Evolutionary conservation across 2,113 vertebrate species (phyloP), one percentile per base, ranked within the genome.

Genomic region (Poeciliopsis retropinna): DNA sequence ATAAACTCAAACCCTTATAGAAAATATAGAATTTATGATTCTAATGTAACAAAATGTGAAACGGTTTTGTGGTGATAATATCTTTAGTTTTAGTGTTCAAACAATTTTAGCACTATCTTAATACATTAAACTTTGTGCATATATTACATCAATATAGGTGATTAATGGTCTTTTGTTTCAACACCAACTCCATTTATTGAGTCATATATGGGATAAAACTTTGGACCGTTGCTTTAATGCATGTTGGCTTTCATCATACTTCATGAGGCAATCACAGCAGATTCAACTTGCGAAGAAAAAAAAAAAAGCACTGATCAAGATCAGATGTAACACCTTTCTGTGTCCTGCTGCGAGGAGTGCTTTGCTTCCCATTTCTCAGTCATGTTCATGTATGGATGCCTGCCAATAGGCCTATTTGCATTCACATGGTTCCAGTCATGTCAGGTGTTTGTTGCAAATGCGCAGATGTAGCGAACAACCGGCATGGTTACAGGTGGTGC

Each of bases 181-280:
- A 19, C 44, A 47, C 5, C 17, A 47, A 47, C 14, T 44, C 12
- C 13, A 44, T 44, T 44, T 44, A 44, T 44, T 44, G 41, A 44
- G 13, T 44, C 41, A 44, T 19, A 47, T 19, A 47, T n/a, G 25
- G 51, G 25, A 22, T 10, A n/a, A 32, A 32, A 32, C 27, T 71
- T 67, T 66, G 81, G 65, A 67, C 67, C 66, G 17, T 47, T 47
- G 80, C 39, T 72, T 69, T 51, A 68, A 78, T 76, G 60, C 76
- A 28, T 72, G 70, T 70, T 54, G 27, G 67, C 68, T 84, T 79
- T 83, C 68, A 81, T 76, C 32, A 67, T 65, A 15, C 67, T 61
- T 63, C 41, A 32, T 89, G 86, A 91, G 73, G 85, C 75, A 86
- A 87, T 77, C 60, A 63, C 79, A 84, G 80, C 73, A 67, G 69